phyloP scores from a whole-genome alignment of 2,888 invertebrate species.

The Sclerodermus sp. region DNA sequence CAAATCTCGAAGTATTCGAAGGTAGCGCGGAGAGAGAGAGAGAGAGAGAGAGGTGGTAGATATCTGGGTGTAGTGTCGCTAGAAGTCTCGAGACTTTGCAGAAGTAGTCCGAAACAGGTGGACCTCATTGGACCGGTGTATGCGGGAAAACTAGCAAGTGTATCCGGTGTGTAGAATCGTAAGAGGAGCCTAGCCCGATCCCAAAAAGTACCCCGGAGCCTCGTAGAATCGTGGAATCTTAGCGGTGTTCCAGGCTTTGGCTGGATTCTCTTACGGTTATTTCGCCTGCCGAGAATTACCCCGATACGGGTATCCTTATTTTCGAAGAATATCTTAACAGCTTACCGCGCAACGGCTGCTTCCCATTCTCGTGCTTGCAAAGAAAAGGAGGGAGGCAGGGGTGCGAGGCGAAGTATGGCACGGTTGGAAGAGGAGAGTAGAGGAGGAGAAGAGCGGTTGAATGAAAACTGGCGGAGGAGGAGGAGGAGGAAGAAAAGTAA shows the following conservation, averaged over 20 bases:
- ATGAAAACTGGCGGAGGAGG: neutral
- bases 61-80: no score
- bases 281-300: conserved; percentile 52
- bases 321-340: conserved; percentile 52
- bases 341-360: conserved; percentile 28
- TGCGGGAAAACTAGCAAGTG: conserved; percentile 25
- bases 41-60: no score
- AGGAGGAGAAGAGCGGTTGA: neutral
- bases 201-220: conserved; percentile 52
- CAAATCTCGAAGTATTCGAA: no score
- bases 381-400: conserved; percentile 6
- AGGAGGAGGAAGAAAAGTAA: neutral
- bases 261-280: conserved; percentile 54
- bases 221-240: conserved; percentile 48
- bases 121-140: conserved; percentile 28
- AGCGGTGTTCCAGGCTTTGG: conserved; percentile 38
- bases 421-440: conserved; percentile 12
- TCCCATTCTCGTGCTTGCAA: conserved; percentile 17
- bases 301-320: conserved; percentile 48
- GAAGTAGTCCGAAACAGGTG: conserved; percentile 25
- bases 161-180: conserved; percentile 7
- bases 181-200: conserved; percentile 40
- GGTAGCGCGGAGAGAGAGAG: no score
- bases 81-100: conserved; percentile 15
- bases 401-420: conserved; percentile 13